These are phyloP conservation scores for Cetoscarus ocellatus DNA, from an alignment of 2,797 vertebrate species.

Conservation along the genomic window DNA sequence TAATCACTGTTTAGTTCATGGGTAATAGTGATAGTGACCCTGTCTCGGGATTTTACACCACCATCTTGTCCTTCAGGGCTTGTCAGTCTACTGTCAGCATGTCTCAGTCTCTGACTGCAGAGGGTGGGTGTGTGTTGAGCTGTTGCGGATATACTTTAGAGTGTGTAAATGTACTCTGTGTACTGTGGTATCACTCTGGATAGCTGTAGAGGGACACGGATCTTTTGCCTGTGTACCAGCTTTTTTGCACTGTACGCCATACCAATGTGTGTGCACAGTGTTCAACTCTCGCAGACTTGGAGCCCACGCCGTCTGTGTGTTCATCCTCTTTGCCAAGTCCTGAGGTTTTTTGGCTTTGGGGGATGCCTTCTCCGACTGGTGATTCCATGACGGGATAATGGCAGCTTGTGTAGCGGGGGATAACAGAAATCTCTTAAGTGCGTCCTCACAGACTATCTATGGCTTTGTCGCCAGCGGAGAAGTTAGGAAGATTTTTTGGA, in stretches of 20 bases:
- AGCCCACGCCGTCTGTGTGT: constrained; percentile 2
- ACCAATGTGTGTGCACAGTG: constrained; percentile 5
- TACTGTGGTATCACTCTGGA: constrained; percentile 2
- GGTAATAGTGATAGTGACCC: constrained; percentile 18
- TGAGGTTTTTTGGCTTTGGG: constrained; percentile 33
- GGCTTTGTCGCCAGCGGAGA: constrained; percentile 59
- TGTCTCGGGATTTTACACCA: constrained; percentile 30
- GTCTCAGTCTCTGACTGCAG: constrained; percentile 5
- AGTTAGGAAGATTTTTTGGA: constrained; percentile 77
- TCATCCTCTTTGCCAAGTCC: constrained; percentile 45
- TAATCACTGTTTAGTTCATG: not conserved
- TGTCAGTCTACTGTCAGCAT: constrained; percentile 31
- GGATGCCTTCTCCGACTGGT: constrained; percentile 35
- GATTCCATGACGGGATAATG: constrained; percentile 61
- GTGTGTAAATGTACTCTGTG: constrained; percentile 9
- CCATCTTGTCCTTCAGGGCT: constrained; percentile 22
- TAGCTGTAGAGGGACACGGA: not conserved
- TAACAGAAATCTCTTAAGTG: constrained; percentile 69
- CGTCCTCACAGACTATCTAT: constrained; percentile 50
- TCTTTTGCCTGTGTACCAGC: constrained; percentile 22
- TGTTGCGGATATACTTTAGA: constrained; percentile 19
- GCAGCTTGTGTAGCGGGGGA: constrained; percentile 58
- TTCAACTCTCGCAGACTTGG: constrained; percentile 22
- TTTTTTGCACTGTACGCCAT: constrained; percentile 9
- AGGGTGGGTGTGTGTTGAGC: not conserved